Evolutionary conservation across 2,797 vertebrate genomes (phyloP), one percentile per base, ranked within the genome.

Genomic region (Karalla daura): DNA sequence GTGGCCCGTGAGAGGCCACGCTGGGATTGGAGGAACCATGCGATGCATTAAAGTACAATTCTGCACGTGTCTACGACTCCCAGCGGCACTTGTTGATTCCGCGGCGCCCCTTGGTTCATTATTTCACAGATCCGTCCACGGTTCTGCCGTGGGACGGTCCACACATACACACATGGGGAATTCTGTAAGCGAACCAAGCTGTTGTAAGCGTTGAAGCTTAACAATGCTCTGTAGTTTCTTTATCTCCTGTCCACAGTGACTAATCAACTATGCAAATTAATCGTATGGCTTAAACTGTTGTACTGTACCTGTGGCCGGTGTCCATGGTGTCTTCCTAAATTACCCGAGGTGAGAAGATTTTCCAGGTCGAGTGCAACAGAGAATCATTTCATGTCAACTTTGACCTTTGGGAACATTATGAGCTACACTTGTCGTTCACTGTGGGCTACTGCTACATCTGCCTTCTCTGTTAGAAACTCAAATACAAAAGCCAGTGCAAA

Each of bases 231-330:
- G 17, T 51, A 24, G 53, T 54, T 14, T 12, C 1, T 25, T 28
- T 25, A n/a, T 21, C 32, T 58, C 53, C 33, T 12, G 14, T 36
- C 47, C 41, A 45, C 40, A 54, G 30, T 59, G 54, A 70, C 39
- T 35, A 55, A 21, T 70, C 25, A 52, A 80, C 84, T 89, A 86
- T 87, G 85, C 83, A 88, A 78, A 64, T 53, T 44, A 43, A 68
- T 7, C 17, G 45, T 39, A 55, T 28, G 49, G 58, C 63, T 70
- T 73, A 39, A 52, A 41, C 67, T 73, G 58, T 63, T 78, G 39
- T 56, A 39, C 40, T 52, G 5, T 58, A 60, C 36, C 39, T 58
- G 61, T 58, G 51, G 24, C 51, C 18, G 5, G 10, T 72, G 53
- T 68, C 40, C n/a, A 36, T 64, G 30, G 50, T 50, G 40, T 56